Evolutionary conservation across 35 echinoderm and acorn worm genomes (phyloP).

Genomic region (Strongylocentrotus purpuratus): DNA sequence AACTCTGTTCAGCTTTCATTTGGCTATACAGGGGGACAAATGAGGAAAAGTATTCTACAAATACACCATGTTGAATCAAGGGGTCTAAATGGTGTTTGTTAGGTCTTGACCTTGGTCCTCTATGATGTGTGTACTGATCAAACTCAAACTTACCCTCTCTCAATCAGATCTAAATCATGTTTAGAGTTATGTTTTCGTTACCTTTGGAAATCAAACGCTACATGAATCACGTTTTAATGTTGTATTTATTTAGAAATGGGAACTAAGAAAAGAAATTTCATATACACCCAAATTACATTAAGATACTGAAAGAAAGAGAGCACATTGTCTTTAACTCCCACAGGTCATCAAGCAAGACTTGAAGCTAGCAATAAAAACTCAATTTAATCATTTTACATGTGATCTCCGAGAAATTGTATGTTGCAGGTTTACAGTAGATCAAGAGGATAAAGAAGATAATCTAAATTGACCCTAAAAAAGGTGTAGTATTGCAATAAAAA

Average conservation of each 20-base stretch:
- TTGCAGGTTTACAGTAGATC: neutral
- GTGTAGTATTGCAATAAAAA: too few species aligned
- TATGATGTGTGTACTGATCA: neutral
- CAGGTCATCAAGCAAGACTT: too few species aligned
- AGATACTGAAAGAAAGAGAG: neutral
- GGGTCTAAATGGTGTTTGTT: conserved; percentile 26
- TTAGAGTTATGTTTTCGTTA: neutral
- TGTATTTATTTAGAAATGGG: neutral
- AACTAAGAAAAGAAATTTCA: neutral
- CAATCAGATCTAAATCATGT: neutral
- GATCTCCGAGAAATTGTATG: neutral
- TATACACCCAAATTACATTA: neutral
- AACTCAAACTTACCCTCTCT: neutral
- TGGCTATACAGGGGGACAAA: neutral
- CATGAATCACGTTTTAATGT: neutral
- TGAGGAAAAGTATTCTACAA: neutral
- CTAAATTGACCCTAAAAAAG: neutral
- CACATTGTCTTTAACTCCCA: too few species aligned
- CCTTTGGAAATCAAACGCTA: neutral
- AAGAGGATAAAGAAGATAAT: neutral
- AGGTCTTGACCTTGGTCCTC: neutral
- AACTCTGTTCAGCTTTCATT: conserved; percentile 10
- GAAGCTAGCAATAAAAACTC: too few species aligned
- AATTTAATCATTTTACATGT: neutral
- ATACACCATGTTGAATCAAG: neutral